Evolutionary conservation across 2,113 vertebrate genomes (phyloP).

Genomic region (Vanacampus margaritifer): DNA sequence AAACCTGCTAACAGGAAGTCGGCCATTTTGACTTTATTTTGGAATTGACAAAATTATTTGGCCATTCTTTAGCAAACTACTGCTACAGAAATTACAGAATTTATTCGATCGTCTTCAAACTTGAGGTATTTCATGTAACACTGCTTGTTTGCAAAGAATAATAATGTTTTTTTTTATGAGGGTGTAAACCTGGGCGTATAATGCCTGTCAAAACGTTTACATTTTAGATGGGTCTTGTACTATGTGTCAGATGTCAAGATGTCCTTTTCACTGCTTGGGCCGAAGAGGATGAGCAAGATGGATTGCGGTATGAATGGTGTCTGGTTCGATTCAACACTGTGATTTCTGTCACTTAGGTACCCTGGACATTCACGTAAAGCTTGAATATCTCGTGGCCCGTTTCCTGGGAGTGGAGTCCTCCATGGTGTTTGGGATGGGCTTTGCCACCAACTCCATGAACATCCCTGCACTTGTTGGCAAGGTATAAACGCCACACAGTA

Average conservation of each 20-base stretch:
- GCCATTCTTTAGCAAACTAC: too few relatives aligned
- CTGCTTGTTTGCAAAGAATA: too few relatives aligned
- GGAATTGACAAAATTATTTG: too few relatives aligned
- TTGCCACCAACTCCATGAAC: constrained; percentile 92
- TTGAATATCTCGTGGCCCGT: constrained; percentile 82
- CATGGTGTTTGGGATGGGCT: constrained; percentile 91
- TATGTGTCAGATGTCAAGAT: not conserved
- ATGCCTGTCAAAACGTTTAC: too few relatives aligned
- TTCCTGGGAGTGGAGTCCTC: constrained; percentile 85
- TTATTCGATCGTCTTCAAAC: too few relatives aligned
- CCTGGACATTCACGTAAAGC: constrained; percentile 80
- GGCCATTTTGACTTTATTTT: too few relatives aligned
- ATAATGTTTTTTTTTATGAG: too few relatives aligned
- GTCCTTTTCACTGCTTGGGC: not conserved
- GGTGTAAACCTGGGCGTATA: too few relatives aligned
- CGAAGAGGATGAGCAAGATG: not conserved
- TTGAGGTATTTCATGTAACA: too few relatives aligned
- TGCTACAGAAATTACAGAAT: too few relatives aligned
- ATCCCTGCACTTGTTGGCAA: constrained; percentile 91
- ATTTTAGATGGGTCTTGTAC: too few relatives aligned
- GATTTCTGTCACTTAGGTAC: constrained; percentile 72
- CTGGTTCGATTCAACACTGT: not conserved
- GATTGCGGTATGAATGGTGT: not conserved
- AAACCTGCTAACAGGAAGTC: too few relatives aligned
- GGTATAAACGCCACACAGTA: constrained; percentile 59